Conservation (phyloP, 2,797 vertebrate genomes). For the Brachyalestes nurse region DNA sequence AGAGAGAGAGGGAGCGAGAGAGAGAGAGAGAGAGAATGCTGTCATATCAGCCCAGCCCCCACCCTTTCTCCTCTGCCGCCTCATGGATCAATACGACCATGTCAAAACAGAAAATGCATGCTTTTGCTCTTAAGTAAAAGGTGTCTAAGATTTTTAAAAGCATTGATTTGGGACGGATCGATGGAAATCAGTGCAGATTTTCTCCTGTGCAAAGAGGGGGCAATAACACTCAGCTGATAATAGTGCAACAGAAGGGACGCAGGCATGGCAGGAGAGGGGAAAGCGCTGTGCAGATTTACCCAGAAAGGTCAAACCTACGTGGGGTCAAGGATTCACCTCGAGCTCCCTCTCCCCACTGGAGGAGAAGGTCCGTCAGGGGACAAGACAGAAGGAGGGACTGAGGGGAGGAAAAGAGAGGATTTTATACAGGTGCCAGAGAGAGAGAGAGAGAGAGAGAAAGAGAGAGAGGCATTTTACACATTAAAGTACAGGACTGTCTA, state of each 20-base stretch:
- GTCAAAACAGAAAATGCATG: constrained; percentile 99
- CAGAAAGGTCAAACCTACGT: constrained; percentile 73
- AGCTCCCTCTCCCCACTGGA: constrained; percentile 54
- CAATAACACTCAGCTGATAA: constrained; percentile 90
- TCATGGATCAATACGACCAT: constrained; percentile 90
- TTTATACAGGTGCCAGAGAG: constrained; percentile 63
- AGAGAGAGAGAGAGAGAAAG: constrained; percentile 48
- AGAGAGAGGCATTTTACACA: constrained; percentile 73
- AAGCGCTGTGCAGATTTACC: constrained; percentile 74
- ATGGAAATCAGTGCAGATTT: constrained; percentile 90
- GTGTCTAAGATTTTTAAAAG: constrained; percentile 99
- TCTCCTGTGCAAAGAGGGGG: constrained; percentile 85
- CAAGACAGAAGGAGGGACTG: constrained; percentile 27
- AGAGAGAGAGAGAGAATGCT: constrained; percentile 43
- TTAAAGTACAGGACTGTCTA: constrained; percentile 73
- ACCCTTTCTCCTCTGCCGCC: constrained; percentile 44
- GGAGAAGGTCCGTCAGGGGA: constrained; percentile 66
- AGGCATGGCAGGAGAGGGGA: constrained; percentile 62
- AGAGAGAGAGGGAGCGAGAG: constrained; percentile 63
- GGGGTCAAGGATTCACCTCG: constrained; percentile 74
- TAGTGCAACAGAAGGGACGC: constrained; percentile 80
- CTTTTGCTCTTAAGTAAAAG: constrained; percentile 99
- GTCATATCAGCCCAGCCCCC: constrained; percentile 66
- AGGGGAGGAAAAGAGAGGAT: constrained; percentile 47
- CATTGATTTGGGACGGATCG: constrained; percentile 93